phyloP scores from a whole-genome alignment of 2,797 vertebrate genomes.

The Neosilurus hyrtlii region DNA sequence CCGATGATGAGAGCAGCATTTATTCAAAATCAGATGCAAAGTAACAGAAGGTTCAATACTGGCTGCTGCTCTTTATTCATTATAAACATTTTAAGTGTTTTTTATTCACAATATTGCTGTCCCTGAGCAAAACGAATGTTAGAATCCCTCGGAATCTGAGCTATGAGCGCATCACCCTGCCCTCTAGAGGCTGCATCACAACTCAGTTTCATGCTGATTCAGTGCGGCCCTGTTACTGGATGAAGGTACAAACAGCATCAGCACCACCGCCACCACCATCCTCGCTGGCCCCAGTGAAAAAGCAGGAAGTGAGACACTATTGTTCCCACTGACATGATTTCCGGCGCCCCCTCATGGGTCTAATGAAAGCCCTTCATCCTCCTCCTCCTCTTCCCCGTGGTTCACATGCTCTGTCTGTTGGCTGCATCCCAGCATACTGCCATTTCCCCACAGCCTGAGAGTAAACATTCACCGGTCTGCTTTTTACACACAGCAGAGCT shows the following conservation, averaged over 20 bases:
- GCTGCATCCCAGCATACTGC: background rate
- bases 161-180: background rate
- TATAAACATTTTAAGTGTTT: too few relatives aligned
- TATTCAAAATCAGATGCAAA: too few relatives aligned
- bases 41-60: too few relatives aligned
- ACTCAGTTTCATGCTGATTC: background rate
- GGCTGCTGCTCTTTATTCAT: too few relatives aligned
- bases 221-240: background rate
- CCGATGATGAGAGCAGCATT: too few relatives aligned
- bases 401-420: slow-evolving; percentile 47
- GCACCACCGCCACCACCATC: background rate
- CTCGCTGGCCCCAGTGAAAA: background rate
- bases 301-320: background rate
- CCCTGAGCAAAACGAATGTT: background rate
- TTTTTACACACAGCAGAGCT: slow-evolving; percentile 47
- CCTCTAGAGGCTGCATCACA: background rate
- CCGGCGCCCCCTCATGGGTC: background rate
- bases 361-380: slow-evolving; percentile 27
- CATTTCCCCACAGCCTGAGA: slow-evolving; percentile 39
- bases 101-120: too few relatives aligned
- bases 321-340: slow-evolving; percentile 18
- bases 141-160: background rate
- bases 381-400: slow-evolving; percentile 20
- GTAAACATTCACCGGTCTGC: slow-evolving; percentile 51
- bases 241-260: background rate